Conservation (phyloP, 2,888 invertebrate species). For the Pristionchus arcanus region DNA sequence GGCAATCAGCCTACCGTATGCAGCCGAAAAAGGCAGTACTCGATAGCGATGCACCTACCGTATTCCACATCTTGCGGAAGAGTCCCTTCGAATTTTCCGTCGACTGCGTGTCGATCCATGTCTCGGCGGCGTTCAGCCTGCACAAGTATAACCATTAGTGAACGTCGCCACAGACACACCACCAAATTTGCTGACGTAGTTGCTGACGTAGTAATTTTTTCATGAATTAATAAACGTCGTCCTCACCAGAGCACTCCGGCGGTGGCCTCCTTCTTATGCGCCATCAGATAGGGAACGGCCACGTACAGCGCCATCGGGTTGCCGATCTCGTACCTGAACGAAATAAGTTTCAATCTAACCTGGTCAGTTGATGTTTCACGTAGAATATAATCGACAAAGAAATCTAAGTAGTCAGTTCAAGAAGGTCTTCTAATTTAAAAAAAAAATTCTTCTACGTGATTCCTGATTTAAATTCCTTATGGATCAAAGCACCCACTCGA, state of each 20-base stretch:
- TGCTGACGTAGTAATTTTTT: background rate
- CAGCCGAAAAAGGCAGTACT: background rate
- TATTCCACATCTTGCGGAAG: slow-evolving; percentile 79
- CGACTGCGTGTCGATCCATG: slow-evolving; percentile 90
- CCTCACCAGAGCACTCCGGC: slow-evolving; percentile 33
- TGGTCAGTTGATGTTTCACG: too few species aligned
- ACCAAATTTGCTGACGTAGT: background rate
- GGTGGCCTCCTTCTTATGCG: slow-evolving; percentile 82
- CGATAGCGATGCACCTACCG: slow-evolving; percentile 73
- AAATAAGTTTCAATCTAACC: background rate
- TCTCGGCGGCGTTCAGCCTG: slow-evolving; percentile 98
- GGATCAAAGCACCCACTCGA: slow-evolving; percentile 88
- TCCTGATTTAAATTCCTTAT: too few species aligned
- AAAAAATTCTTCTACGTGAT: too few species aligned
- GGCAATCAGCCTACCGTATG: background rate
- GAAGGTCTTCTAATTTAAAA: too few species aligned
- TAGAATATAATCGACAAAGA: too few species aligned
- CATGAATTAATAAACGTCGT: background rate
- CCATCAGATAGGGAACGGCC: slow-evolving; percentile 92
- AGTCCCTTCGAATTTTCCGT: slow-evolving; percentile 66
- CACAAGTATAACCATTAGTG: slow-evolving; percentile 78
- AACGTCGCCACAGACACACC: background rate
- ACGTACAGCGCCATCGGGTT: slow-evolving; percentile 97
- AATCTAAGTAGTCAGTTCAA: too few species aligned
- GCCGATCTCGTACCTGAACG: slow-evolving; percentile 87